Conservation (phyloP, 2,888 invertebrate genomes). For the Sesamia inferens region DNA sequence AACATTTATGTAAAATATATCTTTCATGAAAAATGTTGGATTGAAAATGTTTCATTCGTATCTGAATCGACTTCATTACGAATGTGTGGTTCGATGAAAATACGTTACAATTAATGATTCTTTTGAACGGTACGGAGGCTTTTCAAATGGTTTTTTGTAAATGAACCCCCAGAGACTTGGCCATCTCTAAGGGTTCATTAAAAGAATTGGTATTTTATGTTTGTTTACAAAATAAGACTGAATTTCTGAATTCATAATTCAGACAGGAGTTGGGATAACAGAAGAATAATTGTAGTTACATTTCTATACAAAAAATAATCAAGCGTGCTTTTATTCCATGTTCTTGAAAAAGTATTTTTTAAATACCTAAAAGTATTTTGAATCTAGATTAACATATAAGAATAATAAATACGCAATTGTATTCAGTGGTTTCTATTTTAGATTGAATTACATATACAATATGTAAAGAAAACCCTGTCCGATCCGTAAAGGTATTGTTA, state of each 20-base stretch:
- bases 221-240: neutral
- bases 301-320: neutral
- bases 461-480: too few species aligned
- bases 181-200: conserved; percentile 18
- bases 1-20: neutral
- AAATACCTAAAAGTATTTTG: neutral
- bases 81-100: conserved; percentile 30
- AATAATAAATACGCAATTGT: neutral
- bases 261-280: neutral
- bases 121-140: conserved; percentile 6
- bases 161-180: neutral
- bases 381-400: neutral
- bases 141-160: conserved; percentile 1
- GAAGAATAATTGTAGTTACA: too few species aligned
- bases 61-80: conserved; percentile 36
- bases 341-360: too few species aligned
- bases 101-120: conserved; percentile 29
- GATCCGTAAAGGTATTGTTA: too few species aligned
- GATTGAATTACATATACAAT: too few species aligned
- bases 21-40: conserved; percentile 24
- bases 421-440: neutral
- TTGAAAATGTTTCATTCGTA: conserved; percentile 21
- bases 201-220: neutral
- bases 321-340: neutral
- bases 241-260: neutral